These are phyloP conservation scores for Papilio protenor DNA, from an alignment of 2,888 invertebrate species.

Conservation along the genomic window DNA sequence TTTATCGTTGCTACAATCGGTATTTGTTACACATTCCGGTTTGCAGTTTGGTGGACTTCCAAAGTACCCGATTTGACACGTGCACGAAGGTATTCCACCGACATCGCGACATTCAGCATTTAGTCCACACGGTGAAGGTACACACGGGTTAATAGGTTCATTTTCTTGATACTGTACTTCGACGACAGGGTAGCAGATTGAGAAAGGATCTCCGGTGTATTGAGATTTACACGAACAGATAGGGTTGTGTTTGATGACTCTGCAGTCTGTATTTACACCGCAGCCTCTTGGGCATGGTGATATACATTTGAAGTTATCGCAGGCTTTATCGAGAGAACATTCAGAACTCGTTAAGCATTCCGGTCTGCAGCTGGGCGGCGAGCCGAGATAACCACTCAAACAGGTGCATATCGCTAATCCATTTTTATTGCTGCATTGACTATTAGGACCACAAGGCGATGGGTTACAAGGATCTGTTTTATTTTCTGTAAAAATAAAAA, in stretches of 20 bases:
- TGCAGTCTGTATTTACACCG: constrained; percentile 88
- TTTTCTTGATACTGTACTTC: constrained; percentile 60
- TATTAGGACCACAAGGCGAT: constrained; percentile 91
- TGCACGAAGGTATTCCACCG: constrained; percentile 85
- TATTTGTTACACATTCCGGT: constrained; percentile 89
- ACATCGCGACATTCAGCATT: constrained; percentile 86
- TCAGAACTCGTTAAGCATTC: constrained; percentile 88
- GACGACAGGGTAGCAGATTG: constrained; percentile 71
- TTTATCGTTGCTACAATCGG: constrained; percentile 88
- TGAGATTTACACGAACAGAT: constrained; percentile 87
- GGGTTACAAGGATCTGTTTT: constrained; percentile 84
- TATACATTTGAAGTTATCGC: constrained; percentile 88
- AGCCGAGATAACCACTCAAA: constrained; percentile 86
- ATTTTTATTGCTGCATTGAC: constrained; percentile 84
- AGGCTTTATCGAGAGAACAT: constrained; percentile 87
- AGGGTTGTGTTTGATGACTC: constrained; percentile 88
- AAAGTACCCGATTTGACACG: constrained; percentile 86
- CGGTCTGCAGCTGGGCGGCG: constrained; percentile 88
- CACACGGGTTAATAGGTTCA: constrained; percentile 84
- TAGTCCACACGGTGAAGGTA: constrained; percentile 91
- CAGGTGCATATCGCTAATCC: constrained; percentile 89
- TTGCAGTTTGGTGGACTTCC: constrained; percentile 90
- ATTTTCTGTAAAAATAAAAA: constrained; percentile 63
- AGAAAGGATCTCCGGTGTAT: constrained; percentile 86
- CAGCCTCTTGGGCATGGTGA: constrained; percentile 89